A percentile compares a stretch with the other conserved stretches of the same genome.
Evolutionary conservation across 1,140 invertebrate species (phyloP).

Genomic region (Spodoptera frugiperda): DNA sequence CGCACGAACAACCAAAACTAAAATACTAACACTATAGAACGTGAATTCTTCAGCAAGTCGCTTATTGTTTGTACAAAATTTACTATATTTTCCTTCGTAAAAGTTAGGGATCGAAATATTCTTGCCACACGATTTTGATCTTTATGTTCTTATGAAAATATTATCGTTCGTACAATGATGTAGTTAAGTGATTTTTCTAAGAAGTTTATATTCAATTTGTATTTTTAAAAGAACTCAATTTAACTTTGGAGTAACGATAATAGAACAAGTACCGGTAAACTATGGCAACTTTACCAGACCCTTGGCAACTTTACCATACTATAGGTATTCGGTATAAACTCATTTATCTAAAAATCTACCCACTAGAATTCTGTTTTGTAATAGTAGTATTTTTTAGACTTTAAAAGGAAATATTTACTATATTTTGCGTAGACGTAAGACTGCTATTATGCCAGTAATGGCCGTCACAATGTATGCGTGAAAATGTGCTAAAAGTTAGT

Average conservation of each 20-base stretch:
- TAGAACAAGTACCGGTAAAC: constrained; percentile 12
- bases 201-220: neutral
- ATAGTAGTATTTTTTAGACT: too few species aligned
- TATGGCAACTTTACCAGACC: too few species aligned
- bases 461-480: too few species aligned
- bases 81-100: constrained; percentile 13
- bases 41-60: neutral
- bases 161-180: neutral
- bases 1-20: constrained; percentile 22
- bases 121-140: neutral
- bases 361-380: too few species aligned
- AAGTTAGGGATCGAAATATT: neutral
- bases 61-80: constrained; percentile 27
- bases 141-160: neutral
- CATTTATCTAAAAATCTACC: too few species aligned
- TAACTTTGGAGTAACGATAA: neutral
- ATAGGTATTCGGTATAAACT: too few species aligned
- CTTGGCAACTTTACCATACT: too few species aligned
- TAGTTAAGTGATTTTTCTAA: neutral
- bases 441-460: too few species aligned
- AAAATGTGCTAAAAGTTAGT: too few species aligned
- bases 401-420: too few species aligned
- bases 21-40: constrained; percentile 13
- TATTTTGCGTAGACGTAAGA: too few species aligned
- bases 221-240: constrained; percentile 3